Base-by-base conservation (phyloP, 2,797 vertebrate genomes). In the Spinibarbus caldwelli region DNA sequence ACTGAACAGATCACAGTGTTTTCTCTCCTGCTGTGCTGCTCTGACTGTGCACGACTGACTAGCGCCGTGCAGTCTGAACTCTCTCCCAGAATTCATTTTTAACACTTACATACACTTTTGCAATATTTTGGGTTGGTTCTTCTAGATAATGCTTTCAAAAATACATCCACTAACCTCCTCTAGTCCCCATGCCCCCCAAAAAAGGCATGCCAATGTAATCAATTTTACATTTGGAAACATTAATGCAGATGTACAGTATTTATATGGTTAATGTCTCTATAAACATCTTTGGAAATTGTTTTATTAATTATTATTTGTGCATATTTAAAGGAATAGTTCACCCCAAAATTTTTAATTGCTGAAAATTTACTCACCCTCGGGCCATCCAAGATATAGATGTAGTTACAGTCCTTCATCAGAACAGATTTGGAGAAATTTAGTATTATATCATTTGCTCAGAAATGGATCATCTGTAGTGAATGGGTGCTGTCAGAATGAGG, bases 41-140 rank as follows among this genome's bases (percentile, higher is more conserved):
- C 90, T 93, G 93, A 93, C 49, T 92, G 93, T 90, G 86, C 85
- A 81, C 82, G 84, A 38, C 45, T 19, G 71, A 19, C 29, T 62
- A 38, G 82, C 43, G 3, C 19, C 15, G 4, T 49, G 23, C 71
- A 17, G 29, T 41, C 68, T 59, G 23, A 62, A 34, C n/a, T 59
- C 68, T 29, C 59, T 52, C 5, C 31, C 26, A 1, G 52, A 38
- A 77, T 43, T 19, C 0, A 4, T 78, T 62, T 62, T 29, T 8
- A 66, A 36, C 15, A 66, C 67, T n/a, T 11, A 70, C 23, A 31
- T 31, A 49, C 21, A 49, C 26, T 21, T 21, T n/a, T n/a, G n/a
- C n/a, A n/a, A n/a, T n/a, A n/a, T 36, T 67, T 80, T 31, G 19
- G 14, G 0, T 43, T 64, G 3, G 3, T 79, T 26, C 59, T 62